Conservation (phyloP, 2,888 invertebrate species). For the Lepidonotus clava region DNA sequence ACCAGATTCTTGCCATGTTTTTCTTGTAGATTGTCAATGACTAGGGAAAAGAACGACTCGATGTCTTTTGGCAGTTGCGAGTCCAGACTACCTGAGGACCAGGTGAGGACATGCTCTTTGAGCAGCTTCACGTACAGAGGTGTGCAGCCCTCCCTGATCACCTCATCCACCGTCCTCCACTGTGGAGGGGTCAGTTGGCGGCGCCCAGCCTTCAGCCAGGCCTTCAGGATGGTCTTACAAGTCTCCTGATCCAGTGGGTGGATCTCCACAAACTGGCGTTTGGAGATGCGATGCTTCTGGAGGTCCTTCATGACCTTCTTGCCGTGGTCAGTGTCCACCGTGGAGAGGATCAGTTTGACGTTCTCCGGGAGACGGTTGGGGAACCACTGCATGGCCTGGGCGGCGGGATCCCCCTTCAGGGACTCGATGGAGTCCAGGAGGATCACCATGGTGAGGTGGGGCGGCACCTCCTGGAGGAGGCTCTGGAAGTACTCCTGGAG, state of each 20-base stretch:
- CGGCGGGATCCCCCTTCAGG: not conserved
- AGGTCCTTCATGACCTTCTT: conserved; percentile 46
- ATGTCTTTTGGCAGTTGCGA: not conserved
- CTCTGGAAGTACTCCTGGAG: conserved; percentile 12
- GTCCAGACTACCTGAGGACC: conserved; percentile 4
- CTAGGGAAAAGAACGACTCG: conserved; percentile 6
- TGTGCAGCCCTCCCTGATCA: not conserved
- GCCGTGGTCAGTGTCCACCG: conserved; percentile 27
- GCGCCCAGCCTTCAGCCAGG: conserved; percentile 1
- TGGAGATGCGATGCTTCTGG: not conserved
- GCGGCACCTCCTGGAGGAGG: conserved; percentile 40
- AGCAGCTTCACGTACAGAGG: conserved; percentile 24
- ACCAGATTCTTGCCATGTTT: conserved; percentile 6
- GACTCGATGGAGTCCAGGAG: conserved; percentile 8
- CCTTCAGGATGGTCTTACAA: conserved; percentile 12
- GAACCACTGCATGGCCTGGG: not conserved
- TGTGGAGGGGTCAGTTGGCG: conserved; percentile 10
- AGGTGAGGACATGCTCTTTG: not conserved
- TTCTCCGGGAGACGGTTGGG: conserved; percentile 40
- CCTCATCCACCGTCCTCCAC: conserved; percentile 24
- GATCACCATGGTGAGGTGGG: conserved; percentile 39
- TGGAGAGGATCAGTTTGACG: conserved; percentile 1
- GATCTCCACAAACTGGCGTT: conserved; percentile 40
- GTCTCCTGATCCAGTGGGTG: conserved; percentile 11
- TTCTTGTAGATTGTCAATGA: not conserved